Base-by-base conservation (phyloP, 2,888 invertebrate species). In the Ferdinandea cuprea region DNA sequence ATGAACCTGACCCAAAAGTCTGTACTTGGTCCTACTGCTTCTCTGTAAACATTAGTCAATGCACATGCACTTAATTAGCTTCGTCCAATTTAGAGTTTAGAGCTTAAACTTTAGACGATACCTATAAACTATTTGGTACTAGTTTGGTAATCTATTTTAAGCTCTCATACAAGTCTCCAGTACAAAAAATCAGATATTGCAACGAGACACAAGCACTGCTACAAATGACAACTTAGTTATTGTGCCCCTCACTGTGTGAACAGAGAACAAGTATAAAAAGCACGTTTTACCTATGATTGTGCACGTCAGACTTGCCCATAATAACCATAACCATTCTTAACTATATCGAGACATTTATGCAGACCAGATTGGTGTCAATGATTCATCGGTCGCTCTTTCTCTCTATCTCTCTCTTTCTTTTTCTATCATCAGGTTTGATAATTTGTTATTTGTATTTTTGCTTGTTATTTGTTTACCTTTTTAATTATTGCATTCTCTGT, bases 331-430 rank as follows among this genome's bases (percentile, higher is more conserved):
- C 52, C 63, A 17, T 35, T 25, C 63, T 54, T 13, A 25, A 42
- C 21, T 37, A 50, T 7, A 48, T 2, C 19, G 13, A 63, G 28
- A 35, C 30, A 63, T 63, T 61, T n/a, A n/a, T 40, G 40, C 17
- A 54, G 73, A 65, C 56, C 37, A 56, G 37, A 21, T 9, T 35
- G 42, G 17, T 52, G 71, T 52, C 59, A 50, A 30, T 52, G 71
- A 73, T 37, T 65, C 73, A 56, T 28, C 5, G 25, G 2, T 35
- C 35, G 6, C 35, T 6, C 19, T 19, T 1, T 7, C 9, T 48
- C 25, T 28, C n/a, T 25, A 9, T 13, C 40, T 40, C 13, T 40
- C 40, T n/a, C 42, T 42, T 7, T 56, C 13, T 40, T 19, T 58
- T n/a, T 37, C 28, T 17, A n/a, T n/a, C 37, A 56, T n/a, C 59